Conservation (phyloP, 2,113 vertebrate genomes). For the Cyphomyrus plagiostoma region DNA sequence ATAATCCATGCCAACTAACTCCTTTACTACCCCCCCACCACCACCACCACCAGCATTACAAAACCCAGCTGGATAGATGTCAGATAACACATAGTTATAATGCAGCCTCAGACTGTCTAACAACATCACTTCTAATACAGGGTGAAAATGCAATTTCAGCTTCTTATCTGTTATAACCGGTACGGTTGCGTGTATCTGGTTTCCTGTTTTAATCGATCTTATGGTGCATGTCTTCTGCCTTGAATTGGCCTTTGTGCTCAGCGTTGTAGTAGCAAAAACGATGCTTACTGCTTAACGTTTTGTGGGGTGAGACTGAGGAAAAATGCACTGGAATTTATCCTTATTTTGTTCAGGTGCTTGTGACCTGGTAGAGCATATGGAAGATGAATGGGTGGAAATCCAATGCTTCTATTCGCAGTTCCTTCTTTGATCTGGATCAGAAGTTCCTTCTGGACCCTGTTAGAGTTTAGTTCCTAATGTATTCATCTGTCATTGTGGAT, state of each 20-base stretch:
- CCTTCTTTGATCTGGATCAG: background rate
- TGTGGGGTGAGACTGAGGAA: background rate
- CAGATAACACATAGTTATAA: background rate
- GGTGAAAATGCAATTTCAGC: background rate
- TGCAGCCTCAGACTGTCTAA: background rate
- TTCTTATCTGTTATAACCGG: background rate
- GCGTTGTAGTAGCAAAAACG: background rate
- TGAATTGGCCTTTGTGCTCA: background rate
- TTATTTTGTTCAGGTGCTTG: background rate
- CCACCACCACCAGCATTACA: background rate
- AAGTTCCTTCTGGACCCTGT: background rate
- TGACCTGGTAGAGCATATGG: background rate
- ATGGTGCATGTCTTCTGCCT: background rate
- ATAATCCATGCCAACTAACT: background rate
- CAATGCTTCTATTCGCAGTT: background rate
- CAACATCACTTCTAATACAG: background rate
- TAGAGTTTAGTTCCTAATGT: background rate
- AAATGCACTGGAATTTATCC: background rate
- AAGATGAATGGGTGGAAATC: background rate
- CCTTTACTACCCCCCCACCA: background rate
- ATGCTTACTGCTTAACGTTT: background rate
- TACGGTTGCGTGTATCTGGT: background rate
- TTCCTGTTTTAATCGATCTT: background rate
- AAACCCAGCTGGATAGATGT: background rate
- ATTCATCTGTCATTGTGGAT: background rate